Conservation (phyloP, 64 coral and sea anemone genomes). For the Stichodactyla helianthus region DNA sequence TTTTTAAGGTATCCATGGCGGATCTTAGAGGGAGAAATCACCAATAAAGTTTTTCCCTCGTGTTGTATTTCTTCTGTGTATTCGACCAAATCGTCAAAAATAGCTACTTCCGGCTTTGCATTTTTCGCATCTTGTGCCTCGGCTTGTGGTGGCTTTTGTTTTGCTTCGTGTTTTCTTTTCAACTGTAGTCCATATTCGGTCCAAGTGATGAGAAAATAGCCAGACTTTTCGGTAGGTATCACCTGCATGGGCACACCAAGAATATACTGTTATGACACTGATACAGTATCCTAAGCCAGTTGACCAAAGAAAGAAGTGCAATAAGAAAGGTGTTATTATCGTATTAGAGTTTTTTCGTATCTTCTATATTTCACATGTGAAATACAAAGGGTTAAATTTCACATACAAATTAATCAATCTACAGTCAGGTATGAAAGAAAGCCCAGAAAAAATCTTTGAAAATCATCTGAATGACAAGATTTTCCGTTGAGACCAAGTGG, state of each 20-base stretch:
- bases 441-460: too few species aligned
- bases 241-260: not conserved
- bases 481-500: too few species aligned
- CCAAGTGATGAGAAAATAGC: constrained; percentile 27
- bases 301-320: too few species aligned
- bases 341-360: too few species aligned
- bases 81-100: constrained; percentile 27
- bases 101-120: not conserved
- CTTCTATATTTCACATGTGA: too few species aligned
- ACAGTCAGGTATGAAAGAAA: too few species aligned
- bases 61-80: constrained; percentile 28
- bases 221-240: constrained; percentile 20
- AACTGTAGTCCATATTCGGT: constrained; percentile 21
- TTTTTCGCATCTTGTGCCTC: not conserved
- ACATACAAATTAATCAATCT: too few species aligned
- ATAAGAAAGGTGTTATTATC: too few species aligned
- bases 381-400: too few species aligned
- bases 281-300: too few species aligned
- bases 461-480: too few species aligned
- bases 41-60: constrained; percentile 2
- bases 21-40: constrained; percentile 39
- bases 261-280: not conserved
- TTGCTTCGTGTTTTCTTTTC: constrained; percentile 13
- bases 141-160: not conserved
- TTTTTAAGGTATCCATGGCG: not conserved